phyloP scores from a whole-genome alignment of 2,113 vertebrate species.

The Mungos mungo region DNA sequence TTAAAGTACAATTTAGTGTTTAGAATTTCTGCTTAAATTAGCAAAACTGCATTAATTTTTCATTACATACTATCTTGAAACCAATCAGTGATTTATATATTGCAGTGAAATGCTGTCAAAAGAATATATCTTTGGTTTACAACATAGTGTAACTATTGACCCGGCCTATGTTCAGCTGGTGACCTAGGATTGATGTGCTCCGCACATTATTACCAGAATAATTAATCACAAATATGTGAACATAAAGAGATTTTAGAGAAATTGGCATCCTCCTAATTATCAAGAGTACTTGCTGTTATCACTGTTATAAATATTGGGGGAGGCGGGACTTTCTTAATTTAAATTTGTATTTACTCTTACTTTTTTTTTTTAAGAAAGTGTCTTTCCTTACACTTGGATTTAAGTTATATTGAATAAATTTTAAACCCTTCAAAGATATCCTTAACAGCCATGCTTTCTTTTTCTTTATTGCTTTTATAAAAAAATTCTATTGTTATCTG shows the following conservation, averaged over 20 bases:
- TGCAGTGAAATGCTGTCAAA: background rate
- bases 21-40: background rate
- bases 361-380: background rate
- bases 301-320: background rate
- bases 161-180: background rate
- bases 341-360: background rate
- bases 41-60: background rate
- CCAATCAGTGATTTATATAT: background rate
- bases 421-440: background rate
- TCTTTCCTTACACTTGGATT: background rate
- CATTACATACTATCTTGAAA: background rate
- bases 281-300: background rate
- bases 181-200: background rate
- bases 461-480: background rate
- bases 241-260: background rate
- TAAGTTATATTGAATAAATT: background rate
- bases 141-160: constrained; percentile 19
- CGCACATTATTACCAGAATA: background rate
- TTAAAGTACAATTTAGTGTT: background rate
- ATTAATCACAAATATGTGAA: constrained; percentile 15
- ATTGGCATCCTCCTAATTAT: background rate
- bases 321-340: background rate
- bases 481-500: background rate
- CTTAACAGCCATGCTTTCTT: background rate
- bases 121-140: constrained; percentile 18